phyloP scores from a whole-genome alignment of 1,140 invertebrate species.

The Ruditapes philippinarum region DNA sequence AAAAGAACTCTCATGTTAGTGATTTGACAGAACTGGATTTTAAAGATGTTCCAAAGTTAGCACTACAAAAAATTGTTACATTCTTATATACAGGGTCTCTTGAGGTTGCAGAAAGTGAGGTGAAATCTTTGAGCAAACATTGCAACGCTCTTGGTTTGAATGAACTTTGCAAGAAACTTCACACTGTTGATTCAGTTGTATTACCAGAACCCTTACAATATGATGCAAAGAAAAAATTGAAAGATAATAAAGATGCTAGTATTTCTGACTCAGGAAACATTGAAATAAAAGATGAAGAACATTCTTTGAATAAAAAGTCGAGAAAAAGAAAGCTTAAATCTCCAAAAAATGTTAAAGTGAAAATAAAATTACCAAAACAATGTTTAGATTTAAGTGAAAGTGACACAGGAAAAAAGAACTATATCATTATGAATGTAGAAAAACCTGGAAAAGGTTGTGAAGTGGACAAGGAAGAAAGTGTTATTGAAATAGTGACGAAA shows the following conservation, averaged over 20 bases:
- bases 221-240: neutral
- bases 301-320: neutral
- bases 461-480: neutral
- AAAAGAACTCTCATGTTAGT: neutral
- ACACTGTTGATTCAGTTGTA: neutral
- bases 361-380: neutral
- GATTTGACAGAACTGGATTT: neutral
- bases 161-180: neutral
- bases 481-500: no score
- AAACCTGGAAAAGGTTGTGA: neutral
- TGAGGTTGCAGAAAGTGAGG: neutral
- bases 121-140: conserved; percentile 9
- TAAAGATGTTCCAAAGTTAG: conserved; percentile 3
- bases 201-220: neutral
- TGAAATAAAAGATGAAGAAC: no score
- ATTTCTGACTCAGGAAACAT: no score
- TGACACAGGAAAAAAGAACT: neutral
- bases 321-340: neutral
- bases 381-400: no score
- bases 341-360: neutral
- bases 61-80: conserved; percentile 15
- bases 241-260: no score
- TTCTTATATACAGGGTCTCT: conserved; percentile 14
- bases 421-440: conserved; percentile 21
- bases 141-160: neutral